phyloP scores from a whole-genome alignment of 1,140 invertebrate genomes.

The Apis cerana region DNA sequence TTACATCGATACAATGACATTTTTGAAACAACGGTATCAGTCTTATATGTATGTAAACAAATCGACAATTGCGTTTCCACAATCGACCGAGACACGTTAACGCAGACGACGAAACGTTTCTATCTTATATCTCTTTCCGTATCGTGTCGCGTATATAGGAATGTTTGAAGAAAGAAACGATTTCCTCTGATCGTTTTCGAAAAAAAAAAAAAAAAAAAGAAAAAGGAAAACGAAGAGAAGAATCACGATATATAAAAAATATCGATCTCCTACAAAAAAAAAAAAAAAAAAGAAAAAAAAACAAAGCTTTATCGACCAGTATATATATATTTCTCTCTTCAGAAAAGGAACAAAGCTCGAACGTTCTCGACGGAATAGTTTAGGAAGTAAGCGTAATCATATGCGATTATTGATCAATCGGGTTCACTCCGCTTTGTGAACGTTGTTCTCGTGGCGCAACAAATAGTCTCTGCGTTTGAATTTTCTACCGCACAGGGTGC shows the following conservation, averaged over 20 bases:
- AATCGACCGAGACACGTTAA: not conserved
- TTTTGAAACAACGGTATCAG: constrained; percentile 10
- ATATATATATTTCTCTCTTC: too few species aligned
- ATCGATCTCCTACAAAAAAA: too few species aligned
- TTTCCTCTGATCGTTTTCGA: too few species aligned
- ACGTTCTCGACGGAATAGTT: not conserved
- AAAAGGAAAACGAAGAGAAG: too few species aligned
- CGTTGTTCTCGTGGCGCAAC: constrained; percentile 62
- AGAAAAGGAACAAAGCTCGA: not conserved
- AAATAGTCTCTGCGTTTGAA: constrained; percentile 69
- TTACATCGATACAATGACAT: not conserved
- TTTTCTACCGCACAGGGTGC: constrained; percentile 64
- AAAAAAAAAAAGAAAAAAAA: too few species aligned
- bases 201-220: not conserved
- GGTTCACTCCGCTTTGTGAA: constrained; percentile 60
- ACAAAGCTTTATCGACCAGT: too few species aligned
- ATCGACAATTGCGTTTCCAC: not conserved
- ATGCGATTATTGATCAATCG: too few species aligned
- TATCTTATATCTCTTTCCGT: too few species aligned
- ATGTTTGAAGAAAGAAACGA: not conserved
- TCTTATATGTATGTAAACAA: constrained; percentile 25
- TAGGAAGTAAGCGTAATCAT: too few species aligned
- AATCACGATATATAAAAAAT: too few species aligned
- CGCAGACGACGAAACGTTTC: not conserved
- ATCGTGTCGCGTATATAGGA: not conserved